phyloP scores from a whole-genome alignment of 2,888 invertebrate species.

The Heliconius sara region DNA sequence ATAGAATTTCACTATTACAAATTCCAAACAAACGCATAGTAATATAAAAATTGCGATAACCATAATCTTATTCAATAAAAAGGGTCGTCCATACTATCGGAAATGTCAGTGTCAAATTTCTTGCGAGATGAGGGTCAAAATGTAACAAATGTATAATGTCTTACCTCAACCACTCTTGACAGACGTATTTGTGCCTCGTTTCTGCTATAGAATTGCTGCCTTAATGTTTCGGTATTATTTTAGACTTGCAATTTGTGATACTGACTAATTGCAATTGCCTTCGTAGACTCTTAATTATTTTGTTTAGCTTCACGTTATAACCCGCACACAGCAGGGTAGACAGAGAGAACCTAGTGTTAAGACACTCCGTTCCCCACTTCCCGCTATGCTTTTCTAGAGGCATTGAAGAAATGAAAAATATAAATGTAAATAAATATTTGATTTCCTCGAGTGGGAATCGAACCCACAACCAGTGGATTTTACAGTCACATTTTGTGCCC shows the following conservation, averaged over 20 bases:
- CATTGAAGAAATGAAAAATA: too few relatives aligned
- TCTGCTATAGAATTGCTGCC: not conserved
- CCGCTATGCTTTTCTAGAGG: too few relatives aligned
- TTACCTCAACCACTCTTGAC: conserved; percentile 24
- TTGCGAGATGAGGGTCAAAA: conserved; percentile 29
- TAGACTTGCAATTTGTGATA: not conserved
- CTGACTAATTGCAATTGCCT: not conserved
- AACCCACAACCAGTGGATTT: too few relatives aligned
- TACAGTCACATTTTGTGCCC: too few relatives aligned
- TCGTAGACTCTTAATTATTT: too few relatives aligned
- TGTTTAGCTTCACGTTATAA: too few relatives aligned
- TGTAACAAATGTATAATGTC: conserved; percentile 27
- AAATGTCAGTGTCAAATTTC: conserved; percentile 32
- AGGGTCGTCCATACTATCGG: conserved; percentile 23
- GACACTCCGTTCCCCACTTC: too few relatives aligned
- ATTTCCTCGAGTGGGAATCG: too few relatives aligned
- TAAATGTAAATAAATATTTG: too few relatives aligned
- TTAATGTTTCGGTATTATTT: not conserved
- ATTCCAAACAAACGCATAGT: not conserved
- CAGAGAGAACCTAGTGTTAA: too few relatives aligned
- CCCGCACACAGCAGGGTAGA: too few relatives aligned
- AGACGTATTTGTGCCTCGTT: conserved; percentile 24
- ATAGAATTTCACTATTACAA: not conserved
- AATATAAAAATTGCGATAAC: conserved; percentile 20
- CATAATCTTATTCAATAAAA: conserved; percentile 27